A percentile compares a stretch with the other conserved stretches of the same genome.
phyloP scores from a whole-genome alignment of 2,113 vertebrate genomes.

The Rhinolophus ferrumequinum region DNA sequence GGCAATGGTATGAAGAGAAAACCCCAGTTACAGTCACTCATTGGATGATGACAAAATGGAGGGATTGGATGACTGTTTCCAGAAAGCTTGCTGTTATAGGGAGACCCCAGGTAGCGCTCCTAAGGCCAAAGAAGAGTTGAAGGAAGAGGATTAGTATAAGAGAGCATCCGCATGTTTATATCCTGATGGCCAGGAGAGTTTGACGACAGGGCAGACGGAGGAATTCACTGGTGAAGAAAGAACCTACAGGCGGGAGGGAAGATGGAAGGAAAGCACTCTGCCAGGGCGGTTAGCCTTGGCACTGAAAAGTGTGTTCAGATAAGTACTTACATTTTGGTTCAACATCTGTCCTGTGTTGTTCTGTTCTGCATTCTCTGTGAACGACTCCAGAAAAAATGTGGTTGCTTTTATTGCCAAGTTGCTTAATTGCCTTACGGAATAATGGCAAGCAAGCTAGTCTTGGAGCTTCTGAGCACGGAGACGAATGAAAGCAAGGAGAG shows the following conservation, averaged over 20 bases:
- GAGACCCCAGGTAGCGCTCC: not conserved
- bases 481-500: constrained; percentile 61
- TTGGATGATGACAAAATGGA: not conserved
- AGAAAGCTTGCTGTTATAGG: not conserved
- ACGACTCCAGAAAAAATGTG: constrained; percentile 47
- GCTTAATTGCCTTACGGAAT: constrained; percentile 68
- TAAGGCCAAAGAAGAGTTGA: not conserved
- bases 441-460: constrained; percentile 2
- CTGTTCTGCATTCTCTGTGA: constrained; percentile 62
- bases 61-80: not conserved
- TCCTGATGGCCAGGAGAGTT: too few relatives aligned
- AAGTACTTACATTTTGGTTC: constrained; percentile 30
- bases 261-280: not conserved
- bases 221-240: not conserved
- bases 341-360: constrained; percentile 20
- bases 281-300: constrained; percentile 55
- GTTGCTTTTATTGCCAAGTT: constrained; percentile 65
- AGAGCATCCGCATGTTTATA: accelerated
- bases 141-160: not conserved
- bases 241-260: not conserved
- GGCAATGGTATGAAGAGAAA: not conserved
- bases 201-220: not conserved
- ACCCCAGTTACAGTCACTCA: too few relatives aligned
- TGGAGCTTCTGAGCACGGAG: constrained; percentile 40
- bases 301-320: constrained; percentile 30